Evolutionary conservation across 2,113 vertebrate species (phyloP).

Genomic region (Hydropotes inermis): DNA sequence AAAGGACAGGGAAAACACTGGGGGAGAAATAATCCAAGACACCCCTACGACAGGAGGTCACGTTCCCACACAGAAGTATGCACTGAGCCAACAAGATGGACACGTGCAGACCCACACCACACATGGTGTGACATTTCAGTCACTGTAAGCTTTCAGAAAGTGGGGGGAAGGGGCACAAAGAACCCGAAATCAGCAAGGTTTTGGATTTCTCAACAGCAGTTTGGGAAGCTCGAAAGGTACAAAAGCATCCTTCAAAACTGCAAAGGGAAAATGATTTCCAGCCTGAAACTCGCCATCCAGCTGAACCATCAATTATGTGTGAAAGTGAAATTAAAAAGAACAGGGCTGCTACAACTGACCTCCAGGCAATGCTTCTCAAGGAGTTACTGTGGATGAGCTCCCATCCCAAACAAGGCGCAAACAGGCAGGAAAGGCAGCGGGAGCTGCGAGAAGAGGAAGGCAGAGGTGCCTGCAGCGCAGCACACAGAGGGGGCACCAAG

Average conservation of each 20-base stretch:
- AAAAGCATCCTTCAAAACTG: conserved; percentile 3
- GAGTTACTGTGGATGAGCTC: neutral
- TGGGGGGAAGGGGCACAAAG: neutral
- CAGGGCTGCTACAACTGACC: neutral
- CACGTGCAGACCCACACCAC: neutral
- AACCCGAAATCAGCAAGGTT: neutral
- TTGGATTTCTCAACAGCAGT: neutral
- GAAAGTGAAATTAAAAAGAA: neutral
- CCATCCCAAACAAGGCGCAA: neutral
- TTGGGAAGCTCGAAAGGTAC: neutral
- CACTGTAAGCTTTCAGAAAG: neutral
- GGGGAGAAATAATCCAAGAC: neutral
- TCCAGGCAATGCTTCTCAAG: neutral
- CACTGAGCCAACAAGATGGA: neutral
- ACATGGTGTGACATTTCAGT: neutral
- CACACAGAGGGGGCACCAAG: too few species aligned
- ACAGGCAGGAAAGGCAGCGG: neutral
- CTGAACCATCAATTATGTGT: neutral
- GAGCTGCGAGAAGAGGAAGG: neutral
- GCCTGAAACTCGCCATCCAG: neutral
- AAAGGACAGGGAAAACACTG: neutral
- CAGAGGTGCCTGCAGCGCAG: neutral
- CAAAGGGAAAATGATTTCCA: conserved; percentile 20
- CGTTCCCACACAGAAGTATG: neutral
- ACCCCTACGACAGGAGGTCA: neutral